Evolutionary conservation across 2,888 invertebrate species (phyloP).

Genomic region (Papilio elwesi): DNA sequence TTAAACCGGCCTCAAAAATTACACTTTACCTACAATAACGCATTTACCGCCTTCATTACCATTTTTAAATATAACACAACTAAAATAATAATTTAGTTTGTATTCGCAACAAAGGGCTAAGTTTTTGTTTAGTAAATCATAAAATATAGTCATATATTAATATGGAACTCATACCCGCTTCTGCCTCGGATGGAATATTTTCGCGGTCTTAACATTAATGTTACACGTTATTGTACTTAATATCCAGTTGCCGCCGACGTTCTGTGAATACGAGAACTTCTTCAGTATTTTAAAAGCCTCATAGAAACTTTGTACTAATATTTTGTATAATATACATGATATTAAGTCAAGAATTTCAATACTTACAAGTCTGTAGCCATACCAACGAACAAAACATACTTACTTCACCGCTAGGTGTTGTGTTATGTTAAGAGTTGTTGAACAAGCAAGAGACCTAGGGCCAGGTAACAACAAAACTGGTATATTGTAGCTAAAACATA

Average conservation of each 20-base stretch:
- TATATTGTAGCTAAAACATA: neutral
- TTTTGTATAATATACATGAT: neutral
- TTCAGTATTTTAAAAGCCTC: neutral
- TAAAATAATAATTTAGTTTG: neutral
- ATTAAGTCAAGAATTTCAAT: neutral
- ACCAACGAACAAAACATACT: no score
- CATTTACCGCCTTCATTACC: no score
- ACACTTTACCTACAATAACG: no score
- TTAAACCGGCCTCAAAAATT: no score
- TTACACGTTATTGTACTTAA: conserved; percentile 26
- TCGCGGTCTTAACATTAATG: conserved; percentile 14
- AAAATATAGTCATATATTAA: conserved; percentile 11
- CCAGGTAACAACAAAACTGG: no score
- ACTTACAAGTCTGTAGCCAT: neutral
- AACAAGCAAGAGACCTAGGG: no score
- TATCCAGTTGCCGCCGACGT: neutral
- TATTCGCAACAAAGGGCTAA: neutral
- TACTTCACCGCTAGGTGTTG: no score
- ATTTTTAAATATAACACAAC: neutral
- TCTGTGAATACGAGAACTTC: conserved; percentile 14
- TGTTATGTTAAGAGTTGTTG: no score
- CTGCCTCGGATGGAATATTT: conserved; percentile 11
- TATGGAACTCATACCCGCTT: conserved; percentile 1
- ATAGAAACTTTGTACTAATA: neutral
- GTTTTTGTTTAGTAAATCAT: conserved; percentile 1